These are phyloP conservation scores for Bradysia coprophila DNA, from an alignment of 1,140 invertebrate genomes.

Conservation along the genomic window DNA sequence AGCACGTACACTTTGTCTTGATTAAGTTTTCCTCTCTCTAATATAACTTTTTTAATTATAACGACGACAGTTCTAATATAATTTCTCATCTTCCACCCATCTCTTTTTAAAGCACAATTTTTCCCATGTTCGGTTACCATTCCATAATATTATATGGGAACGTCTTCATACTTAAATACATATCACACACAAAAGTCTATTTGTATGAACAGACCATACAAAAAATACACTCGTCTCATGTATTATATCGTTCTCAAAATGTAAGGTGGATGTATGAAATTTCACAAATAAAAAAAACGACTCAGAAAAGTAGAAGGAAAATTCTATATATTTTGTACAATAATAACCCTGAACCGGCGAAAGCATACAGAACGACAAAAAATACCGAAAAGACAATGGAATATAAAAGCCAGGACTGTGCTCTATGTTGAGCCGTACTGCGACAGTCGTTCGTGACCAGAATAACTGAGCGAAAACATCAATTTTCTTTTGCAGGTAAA, in stretches of 20 bases:
- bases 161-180: too few relatives aligned
- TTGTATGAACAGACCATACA: too few relatives aligned
- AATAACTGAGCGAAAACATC: background rate
- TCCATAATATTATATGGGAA: too few relatives aligned
- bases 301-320: too few relatives aligned
- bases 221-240: background rate
- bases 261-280: background rate
- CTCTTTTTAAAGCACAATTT: too few relatives aligned
- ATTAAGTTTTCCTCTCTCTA: slow-evolving; percentile 1
- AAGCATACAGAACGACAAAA: too few relatives aligned
- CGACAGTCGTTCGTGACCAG: slow-evolving; percentile 1
- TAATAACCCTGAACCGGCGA: background rate
- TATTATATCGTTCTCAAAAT: too few relatives aligned
- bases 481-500: background rate
- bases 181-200: too few relatives aligned
- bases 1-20: slow-evolving; percentile 2
- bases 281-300: background rate
- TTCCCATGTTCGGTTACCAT: too few relatives aligned
- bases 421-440: slow-evolving; percentile 2
- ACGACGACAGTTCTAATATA: slow-evolving; percentile 2
- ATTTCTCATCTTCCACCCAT: slow-evolving; percentile 2
- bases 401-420: too few relatives aligned
- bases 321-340: background rate
- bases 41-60: slow-evolving; percentile 3
- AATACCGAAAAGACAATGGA: too few relatives aligned